Conservation (phyloP, 2,888 invertebrate species). For the Globia sparganii region DNA sequence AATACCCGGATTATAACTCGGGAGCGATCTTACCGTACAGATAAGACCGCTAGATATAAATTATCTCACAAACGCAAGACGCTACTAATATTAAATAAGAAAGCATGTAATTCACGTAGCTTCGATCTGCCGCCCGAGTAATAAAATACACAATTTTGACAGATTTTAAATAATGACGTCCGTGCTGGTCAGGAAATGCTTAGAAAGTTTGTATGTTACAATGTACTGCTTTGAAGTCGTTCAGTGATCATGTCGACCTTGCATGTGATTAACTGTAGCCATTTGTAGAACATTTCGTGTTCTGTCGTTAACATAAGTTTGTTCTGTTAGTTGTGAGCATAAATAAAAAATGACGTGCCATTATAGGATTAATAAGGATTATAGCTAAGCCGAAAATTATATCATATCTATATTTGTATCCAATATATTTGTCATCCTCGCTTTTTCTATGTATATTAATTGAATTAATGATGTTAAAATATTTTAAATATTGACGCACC, state of each 20-base stretch:
- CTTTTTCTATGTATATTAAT: slow-evolving; percentile 34
- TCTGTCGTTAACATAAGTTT: slow-evolving; percentile 63
- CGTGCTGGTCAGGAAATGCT: slow-evolving; percentile 87
- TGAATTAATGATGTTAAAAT: slow-evolving; percentile 25
- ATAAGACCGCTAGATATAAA: slow-evolving; percentile 88
- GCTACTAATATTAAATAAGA: slow-evolving; percentile 90
- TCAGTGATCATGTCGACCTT: slow-evolving; percentile 78
- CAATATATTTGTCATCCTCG: slow-evolving; percentile 47
- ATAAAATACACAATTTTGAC: slow-evolving; percentile 90
- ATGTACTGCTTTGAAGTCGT: slow-evolving; percentile 79
- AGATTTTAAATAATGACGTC: slow-evolving; percentile 90
- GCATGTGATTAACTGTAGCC: slow-evolving; percentile 73
- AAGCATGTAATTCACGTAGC: slow-evolving; percentile 89
- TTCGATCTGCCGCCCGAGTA: slow-evolving; percentile 83
- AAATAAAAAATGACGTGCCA: slow-evolving; percentile 58
- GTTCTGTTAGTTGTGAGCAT: slow-evolving; percentile 45
- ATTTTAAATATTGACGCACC: slow-evolving; percentile 16
- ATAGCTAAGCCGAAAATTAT: slow-evolving; percentile 50
- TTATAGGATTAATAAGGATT: slow-evolving; percentile 64
- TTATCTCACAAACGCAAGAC: slow-evolving; percentile 88
- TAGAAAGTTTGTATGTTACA: slow-evolving; percentile 83
- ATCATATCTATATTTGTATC: slow-evolving; percentile 50
- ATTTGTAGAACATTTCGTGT: slow-evolving; percentile 68
- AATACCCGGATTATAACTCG: slow-evolving; percentile 89
- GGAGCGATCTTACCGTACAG: slow-evolving; percentile 86